phyloP scores from a whole-genome alignment of 2,888 invertebrate species.

The Odontothrips loti region DNA sequence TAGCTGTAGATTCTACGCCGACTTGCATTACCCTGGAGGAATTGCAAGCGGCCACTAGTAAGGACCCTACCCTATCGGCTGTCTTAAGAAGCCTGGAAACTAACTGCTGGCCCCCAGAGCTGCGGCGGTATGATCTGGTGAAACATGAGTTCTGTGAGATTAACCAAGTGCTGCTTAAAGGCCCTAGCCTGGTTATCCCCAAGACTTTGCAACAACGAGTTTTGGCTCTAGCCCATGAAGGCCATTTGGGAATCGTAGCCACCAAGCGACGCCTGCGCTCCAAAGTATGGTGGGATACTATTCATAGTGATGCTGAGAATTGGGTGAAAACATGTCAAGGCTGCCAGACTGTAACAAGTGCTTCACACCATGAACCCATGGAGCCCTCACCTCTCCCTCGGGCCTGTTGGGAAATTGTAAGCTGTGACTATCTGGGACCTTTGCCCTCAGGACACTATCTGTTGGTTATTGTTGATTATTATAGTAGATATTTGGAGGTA shows the following conservation, averaged over 20 bases:
- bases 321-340: constrained; percentile 32
- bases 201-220: constrained; percentile 36
- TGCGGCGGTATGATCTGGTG: no score
- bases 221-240: constrained; percentile 41
- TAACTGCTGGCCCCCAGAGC: no score
- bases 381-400: constrained; percentile 29
- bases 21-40: no score
- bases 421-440: constrained; percentile 41
- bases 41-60: no score
- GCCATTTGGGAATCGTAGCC: constrained; percentile 44
- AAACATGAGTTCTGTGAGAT: no score
- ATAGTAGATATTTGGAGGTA: constrained; percentile 38
- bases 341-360: constrained; percentile 36
- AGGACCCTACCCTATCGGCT: no score
- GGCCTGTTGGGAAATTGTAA: constrained; percentile 34
- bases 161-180: constrained; percentile 35
- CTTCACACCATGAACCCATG: constrained; percentile 36
- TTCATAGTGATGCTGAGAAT: constrained; percentile 30
- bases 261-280: constrained; percentile 36
- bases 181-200: constrained; percentile 39
- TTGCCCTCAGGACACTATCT: constrained; percentile 39
- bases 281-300: constrained; percentile 31
- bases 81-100: no score
- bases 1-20: no score
- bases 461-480: constrained; percentile 41